Conservation (phyloP, 2,797 vertebrate genomes). For the Megaceryle alcyon region DNA sequence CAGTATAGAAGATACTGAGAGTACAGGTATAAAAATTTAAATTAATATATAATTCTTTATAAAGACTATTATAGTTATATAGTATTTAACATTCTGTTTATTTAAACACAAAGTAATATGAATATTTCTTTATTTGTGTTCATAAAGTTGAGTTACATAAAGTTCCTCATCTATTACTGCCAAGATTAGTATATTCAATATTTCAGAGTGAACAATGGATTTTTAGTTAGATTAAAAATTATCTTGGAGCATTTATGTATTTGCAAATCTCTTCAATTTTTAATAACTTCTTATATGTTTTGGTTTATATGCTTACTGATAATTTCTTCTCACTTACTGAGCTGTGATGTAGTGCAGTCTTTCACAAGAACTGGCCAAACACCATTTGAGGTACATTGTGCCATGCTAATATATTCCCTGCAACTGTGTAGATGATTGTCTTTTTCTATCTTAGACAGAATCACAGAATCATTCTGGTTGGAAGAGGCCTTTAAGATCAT, state of each 20-base stretch:
- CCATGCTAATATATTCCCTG: neutral
- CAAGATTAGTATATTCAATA: neutral
- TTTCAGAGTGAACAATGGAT: neutral
- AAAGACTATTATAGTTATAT: neutral
- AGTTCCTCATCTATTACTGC: neutral
- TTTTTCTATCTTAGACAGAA: neutral
- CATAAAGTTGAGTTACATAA: neutral
- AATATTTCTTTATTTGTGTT: neutral
- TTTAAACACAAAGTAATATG: neutral
- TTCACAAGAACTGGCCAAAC: neutral
- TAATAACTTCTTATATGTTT: neutral
- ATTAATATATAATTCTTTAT: neutral
- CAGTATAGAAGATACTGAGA: slow-evolving; percentile 77
- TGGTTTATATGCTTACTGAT: neutral
- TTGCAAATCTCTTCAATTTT: neutral
- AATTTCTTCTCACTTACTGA: neutral
- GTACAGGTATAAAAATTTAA: slow-evolving; percentile 76
- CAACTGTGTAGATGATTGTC: neutral
- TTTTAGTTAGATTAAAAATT: neutral
- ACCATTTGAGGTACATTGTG: neutral
- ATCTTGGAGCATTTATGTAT: neutral
- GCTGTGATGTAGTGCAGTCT: neutral
- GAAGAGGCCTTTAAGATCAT: neutral
- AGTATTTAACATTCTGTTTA: neutral
- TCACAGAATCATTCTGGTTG: neutral